These are phyloP conservation scores for Sceliomorpha sp. DNA, from an alignment of 2,888 invertebrate species.

Conservation along the genomic window DNA sequence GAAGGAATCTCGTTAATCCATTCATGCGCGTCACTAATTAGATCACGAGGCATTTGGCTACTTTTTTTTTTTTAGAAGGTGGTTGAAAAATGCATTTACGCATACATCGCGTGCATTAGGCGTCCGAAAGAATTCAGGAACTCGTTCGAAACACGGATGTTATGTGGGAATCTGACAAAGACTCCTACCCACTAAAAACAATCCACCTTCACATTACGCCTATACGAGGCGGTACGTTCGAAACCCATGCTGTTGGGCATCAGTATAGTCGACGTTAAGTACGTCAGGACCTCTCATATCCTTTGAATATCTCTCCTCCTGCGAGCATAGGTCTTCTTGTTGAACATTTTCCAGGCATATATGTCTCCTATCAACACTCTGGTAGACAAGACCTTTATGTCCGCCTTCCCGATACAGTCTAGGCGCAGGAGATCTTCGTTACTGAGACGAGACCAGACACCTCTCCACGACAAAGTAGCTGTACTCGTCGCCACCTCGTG, in stretches of 20 bases:
- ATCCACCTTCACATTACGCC: no score
- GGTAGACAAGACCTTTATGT: conserved; percentile 30
- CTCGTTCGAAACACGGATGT: no score
- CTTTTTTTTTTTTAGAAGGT: not conserved
- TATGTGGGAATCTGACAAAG: no score
- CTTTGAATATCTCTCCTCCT: not conserved
- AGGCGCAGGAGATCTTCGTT: not conserved
- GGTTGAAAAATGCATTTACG: not conserved
- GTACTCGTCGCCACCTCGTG: conserved; percentile 45
- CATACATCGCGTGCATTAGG: not conserved
- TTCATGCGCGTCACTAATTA: no score
- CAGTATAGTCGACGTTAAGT: no score
- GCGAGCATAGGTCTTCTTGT: conserved; percentile 11
- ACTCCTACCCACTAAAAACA: no score
- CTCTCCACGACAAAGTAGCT: conserved; percentile 36
- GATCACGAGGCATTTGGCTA: no score
- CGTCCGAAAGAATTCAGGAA: no score
- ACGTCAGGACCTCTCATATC: no score
- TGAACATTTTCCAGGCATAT: conserved; percentile 15
- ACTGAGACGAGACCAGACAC: conserved; percentile 46
- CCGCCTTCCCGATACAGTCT: conserved; percentile 14
- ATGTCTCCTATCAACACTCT: conserved; percentile 43
- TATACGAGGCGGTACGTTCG: no score
- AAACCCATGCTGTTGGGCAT: no score
- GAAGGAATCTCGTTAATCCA: no score